phyloP scores from a whole-genome alignment of 2,888 invertebrate genomes.

The Agriopis aurantiaria region DNA sequence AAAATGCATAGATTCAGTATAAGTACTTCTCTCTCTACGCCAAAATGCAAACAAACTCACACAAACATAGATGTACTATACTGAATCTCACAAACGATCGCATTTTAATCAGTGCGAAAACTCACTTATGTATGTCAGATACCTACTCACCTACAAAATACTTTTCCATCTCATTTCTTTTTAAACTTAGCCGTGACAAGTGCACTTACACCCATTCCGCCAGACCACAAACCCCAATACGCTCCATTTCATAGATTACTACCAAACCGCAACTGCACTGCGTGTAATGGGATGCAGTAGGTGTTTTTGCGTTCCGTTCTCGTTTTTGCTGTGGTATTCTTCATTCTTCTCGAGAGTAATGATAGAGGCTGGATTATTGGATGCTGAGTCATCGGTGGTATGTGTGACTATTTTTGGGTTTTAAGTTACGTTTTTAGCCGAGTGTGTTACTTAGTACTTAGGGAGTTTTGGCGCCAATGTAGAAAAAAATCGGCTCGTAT shows the following conservation, averaged over 20 bases:
- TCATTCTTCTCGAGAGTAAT: slow-evolving; percentile 29
- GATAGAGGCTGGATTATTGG: slow-evolving; percentile 9
- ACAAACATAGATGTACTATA: no score
- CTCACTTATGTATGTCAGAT: neutral
- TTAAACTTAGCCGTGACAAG: slow-evolving; percentile 16
- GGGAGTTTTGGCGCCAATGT: no score
- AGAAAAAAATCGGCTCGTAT: no score
- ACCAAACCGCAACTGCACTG: slow-evolving; percentile 37
- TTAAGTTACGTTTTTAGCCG: neutral
- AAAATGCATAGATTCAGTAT: no score
- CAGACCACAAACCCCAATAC: slow-evolving; percentile 32
- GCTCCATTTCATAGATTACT: slow-evolving; percentile 43
- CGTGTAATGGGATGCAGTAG: slow-evolving; percentile 34
- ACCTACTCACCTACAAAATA: no score
- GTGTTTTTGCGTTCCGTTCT: slow-evolving; percentile 39
- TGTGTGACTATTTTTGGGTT: neutral
- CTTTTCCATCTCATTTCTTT: neutral
- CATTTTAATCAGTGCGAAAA: no score
- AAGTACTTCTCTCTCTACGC: no score
- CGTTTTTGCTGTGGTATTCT: slow-evolving; percentile 33
- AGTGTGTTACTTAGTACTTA: no score
- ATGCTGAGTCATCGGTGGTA: slow-evolving; percentile 15
- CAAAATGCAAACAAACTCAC: no score
- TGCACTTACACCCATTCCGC: slow-evolving; percentile 24
- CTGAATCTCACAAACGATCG: no score